Evolutionary conservation across 2,113 vertebrate genomes (phyloP).

Genomic region (Hippocampus abdominalis): DNA sequence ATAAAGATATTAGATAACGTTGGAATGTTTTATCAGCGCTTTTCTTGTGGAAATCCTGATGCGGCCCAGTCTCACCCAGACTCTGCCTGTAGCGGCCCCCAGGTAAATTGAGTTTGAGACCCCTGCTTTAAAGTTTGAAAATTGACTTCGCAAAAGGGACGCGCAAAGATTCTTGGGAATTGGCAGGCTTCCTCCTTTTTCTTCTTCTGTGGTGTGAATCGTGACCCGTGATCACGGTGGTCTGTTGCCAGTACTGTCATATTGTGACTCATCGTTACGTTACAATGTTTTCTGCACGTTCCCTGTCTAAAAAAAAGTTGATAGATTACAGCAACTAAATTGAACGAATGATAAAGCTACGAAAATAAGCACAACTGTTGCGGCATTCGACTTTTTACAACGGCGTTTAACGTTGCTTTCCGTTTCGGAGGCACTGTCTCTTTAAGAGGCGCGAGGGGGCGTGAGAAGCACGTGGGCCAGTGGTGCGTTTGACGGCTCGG

Average conservation of each 20-base stretch:
- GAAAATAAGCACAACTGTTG: background rate
- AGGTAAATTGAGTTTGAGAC: no score
- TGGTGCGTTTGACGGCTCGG: slow-evolving; percentile 13
- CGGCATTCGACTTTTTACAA: background rate
- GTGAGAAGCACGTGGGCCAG: slow-evolving; percentile 44
- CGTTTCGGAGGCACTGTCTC: slow-evolving; percentile 41
- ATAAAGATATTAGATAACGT: no score
- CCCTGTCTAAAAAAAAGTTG: background rate
- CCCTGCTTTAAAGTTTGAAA: no score
- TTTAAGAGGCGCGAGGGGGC: slow-evolving; percentile 62
- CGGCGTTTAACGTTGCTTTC: background rate
- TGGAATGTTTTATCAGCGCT: no score
- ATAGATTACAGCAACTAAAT: background rate
- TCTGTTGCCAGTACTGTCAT: background rate
- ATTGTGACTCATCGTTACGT: background rate
- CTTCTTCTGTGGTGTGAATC: no score
- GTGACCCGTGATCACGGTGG: no score
- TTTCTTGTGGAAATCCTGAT: no score
- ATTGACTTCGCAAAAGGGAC: no score
- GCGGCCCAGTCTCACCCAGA: no score
- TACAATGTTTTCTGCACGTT: background rate
- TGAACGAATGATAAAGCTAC: background rate
- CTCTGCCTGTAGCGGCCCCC: no score
- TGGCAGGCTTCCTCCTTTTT: no score
- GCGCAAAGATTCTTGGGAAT: no score